Percentiles rank a stretch among this genome's conserved stretches.
Evolutionary conservation across 1,140 invertebrate genomes (phyloP).

Genomic region (Chelonus insularis): DNA sequence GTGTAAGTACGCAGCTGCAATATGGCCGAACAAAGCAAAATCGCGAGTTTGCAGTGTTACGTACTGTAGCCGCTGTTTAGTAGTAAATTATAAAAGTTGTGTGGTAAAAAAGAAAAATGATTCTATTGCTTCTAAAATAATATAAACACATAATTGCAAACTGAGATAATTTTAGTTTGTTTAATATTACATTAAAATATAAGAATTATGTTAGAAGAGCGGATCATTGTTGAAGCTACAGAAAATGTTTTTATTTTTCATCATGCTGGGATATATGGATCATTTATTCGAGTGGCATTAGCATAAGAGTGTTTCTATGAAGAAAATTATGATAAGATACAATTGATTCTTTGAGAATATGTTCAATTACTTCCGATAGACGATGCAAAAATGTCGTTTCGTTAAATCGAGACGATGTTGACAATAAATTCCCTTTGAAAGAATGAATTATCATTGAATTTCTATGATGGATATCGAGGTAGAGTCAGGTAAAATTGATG

Average conservation of each 20-base stretch:
- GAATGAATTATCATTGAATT: background rate
- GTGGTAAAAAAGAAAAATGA: slow-evolving; percentile 8
- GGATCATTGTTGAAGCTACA: background rate
- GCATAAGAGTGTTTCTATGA: background rate
- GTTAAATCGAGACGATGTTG: slow-evolving; percentile 11
- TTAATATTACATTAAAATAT: no score
- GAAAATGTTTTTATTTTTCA: background rate
- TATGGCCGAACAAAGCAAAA: slow-evolving; percentile 31
- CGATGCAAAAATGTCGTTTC: background rate
- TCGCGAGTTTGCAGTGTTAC: slow-evolving; percentile 17
- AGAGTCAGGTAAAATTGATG: slow-evolving; percentile 43
- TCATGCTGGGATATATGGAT: background rate
- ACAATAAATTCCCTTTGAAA: background rate
- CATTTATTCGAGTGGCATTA: background rate
- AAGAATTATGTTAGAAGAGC: background rate
- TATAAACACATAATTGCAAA: background rate
- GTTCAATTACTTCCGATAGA: background rate
- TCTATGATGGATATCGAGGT: slow-evolving; percentile 32
- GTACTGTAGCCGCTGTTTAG: slow-evolving; percentile 1
- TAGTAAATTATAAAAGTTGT: background rate
- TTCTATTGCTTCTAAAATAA: background rate
- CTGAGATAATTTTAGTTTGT: no score
- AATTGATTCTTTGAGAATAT: background rate
- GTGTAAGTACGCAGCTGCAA: slow-evolving; percentile 33
- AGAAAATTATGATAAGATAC: background rate